Conservation (phyloP, 2,797 vertebrate species). For the Triplophysa yarkandensis region DNA sequence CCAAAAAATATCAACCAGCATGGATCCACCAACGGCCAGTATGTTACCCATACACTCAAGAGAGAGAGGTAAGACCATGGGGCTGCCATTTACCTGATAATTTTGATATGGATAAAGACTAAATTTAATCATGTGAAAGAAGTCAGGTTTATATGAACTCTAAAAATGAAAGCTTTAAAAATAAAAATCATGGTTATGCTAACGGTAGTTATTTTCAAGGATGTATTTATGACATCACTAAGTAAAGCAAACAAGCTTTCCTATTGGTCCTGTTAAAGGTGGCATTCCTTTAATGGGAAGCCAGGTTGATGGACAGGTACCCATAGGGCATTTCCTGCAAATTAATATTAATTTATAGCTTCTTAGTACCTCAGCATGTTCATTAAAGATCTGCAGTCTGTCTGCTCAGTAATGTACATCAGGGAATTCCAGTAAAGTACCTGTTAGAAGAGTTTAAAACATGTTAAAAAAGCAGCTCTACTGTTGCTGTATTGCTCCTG, state of each 20-base stretch:
- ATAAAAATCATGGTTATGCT: too few species aligned
- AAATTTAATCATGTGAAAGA: too few species aligned
- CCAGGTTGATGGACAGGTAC: constrained; percentile 66
- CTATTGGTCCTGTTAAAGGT: constrained; percentile 59
- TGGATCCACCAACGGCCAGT: constrained; percentile 92
- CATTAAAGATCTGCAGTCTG: constrained; percentile 60
- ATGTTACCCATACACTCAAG: constrained; percentile 89
- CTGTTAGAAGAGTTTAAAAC: constrained; percentile 63
- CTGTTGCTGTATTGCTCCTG: not conserved
- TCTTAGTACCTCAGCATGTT: constrained; percentile 68
- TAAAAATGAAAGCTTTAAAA: too few species aligned
- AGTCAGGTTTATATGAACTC: too few species aligned
- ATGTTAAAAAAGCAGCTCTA: constrained; percentile 62
- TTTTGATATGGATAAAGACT: too few species aligned
- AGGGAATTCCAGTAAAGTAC: constrained; percentile 63
- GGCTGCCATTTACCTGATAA: not conserved
- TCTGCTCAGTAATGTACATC: constrained; percentile 54
- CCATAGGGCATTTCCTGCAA: constrained; percentile 62
- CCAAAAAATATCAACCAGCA: constrained; percentile 95
- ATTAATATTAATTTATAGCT: constrained; percentile 69
- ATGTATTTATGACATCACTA: constrained; percentile 61
- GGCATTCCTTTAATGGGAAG: constrained; percentile 58
- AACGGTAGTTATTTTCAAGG: too few species aligned
- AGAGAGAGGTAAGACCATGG: constrained; percentile 84
- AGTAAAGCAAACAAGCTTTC: constrained; percentile 59